Percentiles rank a stretch among this genome's conserved stretches.
Conservation (phyloP, 1,140 invertebrate species). For the Hypsibius dujardini region DNA sequence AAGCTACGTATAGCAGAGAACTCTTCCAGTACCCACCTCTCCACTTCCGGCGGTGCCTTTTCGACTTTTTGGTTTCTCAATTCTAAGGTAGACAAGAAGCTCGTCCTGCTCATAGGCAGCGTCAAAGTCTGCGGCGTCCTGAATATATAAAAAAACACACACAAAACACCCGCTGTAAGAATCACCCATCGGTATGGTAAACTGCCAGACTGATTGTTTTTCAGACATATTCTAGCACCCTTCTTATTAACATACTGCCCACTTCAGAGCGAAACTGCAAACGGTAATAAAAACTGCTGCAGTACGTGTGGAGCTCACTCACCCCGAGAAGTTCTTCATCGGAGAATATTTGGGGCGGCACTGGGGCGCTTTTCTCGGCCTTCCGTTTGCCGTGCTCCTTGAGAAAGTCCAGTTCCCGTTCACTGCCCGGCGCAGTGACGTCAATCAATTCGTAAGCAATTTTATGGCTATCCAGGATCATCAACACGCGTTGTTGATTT, state of each 20-base stretch:
- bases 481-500: slow-evolving; percentile 67
- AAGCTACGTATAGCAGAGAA: too few relatives aligned
- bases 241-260: too few relatives aligned
- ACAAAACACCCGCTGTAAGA: neutral
- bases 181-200: too few relatives aligned
- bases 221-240: too few relatives aligned
- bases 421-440: slow-evolving; percentile 72
- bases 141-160: slow-evolving; percentile 26
- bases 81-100: slow-evolving; percentile 55
- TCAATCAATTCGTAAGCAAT: slow-evolving; percentile 72
- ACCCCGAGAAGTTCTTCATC: slow-evolving; percentile 80
- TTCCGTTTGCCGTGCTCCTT: slow-evolving; percentile 57
- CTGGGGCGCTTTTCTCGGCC: slow-evolving; percentile 41
- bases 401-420: slow-evolving; percentile 76
- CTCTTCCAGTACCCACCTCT: slow-evolving; percentile 20
- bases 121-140: slow-evolving; percentile 85
- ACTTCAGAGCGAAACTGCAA: too few relatives aligned
- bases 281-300: too few relatives aligned
- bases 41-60: slow-evolving; percentile 24
- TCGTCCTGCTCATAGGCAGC: slow-evolving; percentile 73
- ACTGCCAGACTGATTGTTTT: too few relatives aligned
- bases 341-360: slow-evolving; percentile 84
- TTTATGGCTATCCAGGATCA: slow-evolving; percentile 74
- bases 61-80: slow-evolving; percentile 28
- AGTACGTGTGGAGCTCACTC: slow-evolving; percentile 29